A percentile compares a stretch with the other conserved stretches of the same genome.
Evolutionary conservation across 2,113 vertebrate genomes (phyloP).

Genomic region (Brevimyrus niger): DNA sequence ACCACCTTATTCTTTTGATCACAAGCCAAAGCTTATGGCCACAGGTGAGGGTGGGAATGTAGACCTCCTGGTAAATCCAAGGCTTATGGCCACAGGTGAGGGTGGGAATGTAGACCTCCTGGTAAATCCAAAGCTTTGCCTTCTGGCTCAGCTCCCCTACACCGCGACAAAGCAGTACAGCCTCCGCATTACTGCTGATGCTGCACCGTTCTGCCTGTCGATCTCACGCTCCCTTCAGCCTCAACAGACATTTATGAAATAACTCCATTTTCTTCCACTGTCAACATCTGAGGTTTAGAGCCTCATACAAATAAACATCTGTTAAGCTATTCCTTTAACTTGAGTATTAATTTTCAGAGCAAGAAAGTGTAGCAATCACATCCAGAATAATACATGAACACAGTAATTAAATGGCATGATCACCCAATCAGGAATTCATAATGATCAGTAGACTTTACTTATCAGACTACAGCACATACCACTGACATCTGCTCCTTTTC

Average conservation of each 20-base stretch:
- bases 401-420: not conserved
- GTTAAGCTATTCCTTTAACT: not conserved
- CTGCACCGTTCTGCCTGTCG: no score
- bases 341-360: not conserved
- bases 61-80: no score
- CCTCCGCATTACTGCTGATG: no score
- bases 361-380: not conserved
- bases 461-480: constrained; percentile 55
- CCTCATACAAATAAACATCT: not conserved
- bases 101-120: no score
- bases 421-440: not conserved
- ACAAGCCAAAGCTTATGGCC: no score
- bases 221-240: not conserved
- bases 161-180: no score
- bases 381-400: not conserved
- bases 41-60: no score
- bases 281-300: not conserved
- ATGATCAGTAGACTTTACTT: not conserved
- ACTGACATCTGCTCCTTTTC: constrained; percentile 44
- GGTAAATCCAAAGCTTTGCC: no score
- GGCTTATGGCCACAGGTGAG: no score
- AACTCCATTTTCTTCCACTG: not conserved
- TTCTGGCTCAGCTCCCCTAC: no score
- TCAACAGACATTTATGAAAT: not conserved
- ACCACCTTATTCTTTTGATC: no score